Evolutionary conservation across 2,113 vertebrate species (phyloP), one percentile per base, ranked within the genome.

Genomic region (Bubo blakistoni): DNA sequence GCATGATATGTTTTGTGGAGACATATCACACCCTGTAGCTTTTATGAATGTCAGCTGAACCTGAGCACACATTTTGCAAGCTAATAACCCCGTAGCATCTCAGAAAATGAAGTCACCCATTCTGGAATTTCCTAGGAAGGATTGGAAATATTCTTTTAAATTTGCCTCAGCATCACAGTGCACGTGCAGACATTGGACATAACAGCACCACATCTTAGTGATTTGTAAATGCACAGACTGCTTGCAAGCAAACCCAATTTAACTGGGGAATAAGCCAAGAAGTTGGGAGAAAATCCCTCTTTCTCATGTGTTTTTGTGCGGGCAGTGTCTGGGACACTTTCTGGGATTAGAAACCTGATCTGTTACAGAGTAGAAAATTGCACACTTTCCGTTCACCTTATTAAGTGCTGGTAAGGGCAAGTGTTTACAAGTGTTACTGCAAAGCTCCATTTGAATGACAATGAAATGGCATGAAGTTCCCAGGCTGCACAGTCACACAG

Each of bases 1-100:
- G 2, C 26, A 49, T 10, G 7, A 4, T 36, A 4, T 3, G 11
- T 42, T 46, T 84, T 63, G 7, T 0, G 1, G 27, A 11, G 34
- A 16, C 34, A 5, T 34, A 22, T 6, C 10, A 4, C 9, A 13
- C 8, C 10, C 42, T 3, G 67, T 13, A 65, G 29, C 15, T 72
- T 47, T 55, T 32, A 6, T 9, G 25, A 19, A 51, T 14, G 10
- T 36, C 62, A 42, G n/a, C 16, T 46, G 32, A 54, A 40, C 63
- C 32, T 12, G 11, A 59, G 13, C 46, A 7, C 47, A 10, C 21
- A 2, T 14, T 92, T 66, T 85, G 20, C 29, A 49, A 32, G 47
- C 4, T 2, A 52, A 27, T 8, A 36, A 38, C 30, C 11, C 52
- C 10, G 12, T 1, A 61, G 26, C 38, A n/a, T 12, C 49, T 47